Evolutionary conservation across 2,888 invertebrate species (phyloP), one percentile per base, ranked within the genome.

Genomic region (Eupithecia exiguata): DNA sequence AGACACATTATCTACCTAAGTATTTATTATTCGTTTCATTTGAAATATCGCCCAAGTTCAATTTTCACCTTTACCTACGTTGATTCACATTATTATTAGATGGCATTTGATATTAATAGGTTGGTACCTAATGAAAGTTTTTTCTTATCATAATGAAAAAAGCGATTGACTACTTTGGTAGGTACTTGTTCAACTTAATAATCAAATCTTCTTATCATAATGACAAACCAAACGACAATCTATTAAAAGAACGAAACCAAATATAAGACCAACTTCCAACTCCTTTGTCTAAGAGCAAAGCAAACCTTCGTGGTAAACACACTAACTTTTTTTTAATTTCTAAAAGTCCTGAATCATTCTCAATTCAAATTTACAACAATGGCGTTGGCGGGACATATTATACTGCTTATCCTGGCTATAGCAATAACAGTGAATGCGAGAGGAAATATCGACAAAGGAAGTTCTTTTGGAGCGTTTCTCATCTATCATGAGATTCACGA

Each of bases 401-500:
- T 63, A 35, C 16, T 63, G 16, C n/a, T 65, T 5, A 0, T 65
- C 35, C 12, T 65, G n/a, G 38, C 38, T 38, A 35, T 65, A 35
- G 9, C 35, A 65, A 9, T 38, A 65, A 7, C 21, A 10, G 65
- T 38, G n/a, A 35, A 65, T 38, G 65, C n/a, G 0, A 65, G 65
- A 65, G 74, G 74, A 16, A 68, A 49, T 30, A 40, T 70, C 1
- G 16, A 35, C 6, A 7, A 70, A 21, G 70, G 68, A 0, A 53
- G 49, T 38, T 21, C 21, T 0, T 63, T 70, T 35, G 82, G 79
- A 12, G 69, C 77, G 1, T 76, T 77, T 72, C 35, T 84, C 4
- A 83, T 84, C 14, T 83, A 84, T 63, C 83, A 85, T 0, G 78
- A 83, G 46, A 74, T 67, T 2, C 82, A 81, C 46, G 43, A 84